These are phyloP conservation scores for Akabosia matsudoensis DNA, from an alignment of 1,140 invertebrate genomes.

Conservation along the genomic window DNA sequence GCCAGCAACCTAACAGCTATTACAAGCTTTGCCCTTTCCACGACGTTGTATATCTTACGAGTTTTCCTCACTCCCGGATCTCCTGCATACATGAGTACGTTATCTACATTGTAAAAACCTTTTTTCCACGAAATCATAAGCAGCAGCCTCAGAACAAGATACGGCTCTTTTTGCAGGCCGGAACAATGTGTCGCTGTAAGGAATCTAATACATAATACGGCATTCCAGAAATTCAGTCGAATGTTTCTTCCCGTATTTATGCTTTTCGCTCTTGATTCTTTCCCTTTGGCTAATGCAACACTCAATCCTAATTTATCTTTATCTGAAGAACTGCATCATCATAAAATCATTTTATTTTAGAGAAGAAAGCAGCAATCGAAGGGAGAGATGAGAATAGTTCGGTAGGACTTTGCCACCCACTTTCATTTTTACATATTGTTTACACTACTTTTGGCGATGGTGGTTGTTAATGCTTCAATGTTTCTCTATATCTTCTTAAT, in stretches of 20 bases:
- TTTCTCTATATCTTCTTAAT: too few species aligned
- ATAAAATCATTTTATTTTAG: not conserved
- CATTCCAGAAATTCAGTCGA: too few species aligned
- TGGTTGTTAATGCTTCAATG: not conserved
- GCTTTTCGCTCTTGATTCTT: too few species aligned
- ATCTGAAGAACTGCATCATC: not conserved
- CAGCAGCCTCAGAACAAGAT: not conserved
- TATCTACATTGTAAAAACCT: not conserved
- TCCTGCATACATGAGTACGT: not conserved
- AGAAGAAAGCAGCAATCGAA: not conserved
- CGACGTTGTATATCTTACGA: not conserved
- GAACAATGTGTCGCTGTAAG: not conserved
- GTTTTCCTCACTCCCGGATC: not conserved
- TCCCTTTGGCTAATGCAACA: too few species aligned
- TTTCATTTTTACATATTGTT: slow-evolving; percentile 13
- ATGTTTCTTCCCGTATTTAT: too few species aligned
- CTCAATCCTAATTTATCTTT: too few species aligned
- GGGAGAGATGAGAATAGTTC: not conserved
- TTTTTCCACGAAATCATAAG: not conserved
- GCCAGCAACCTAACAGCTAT: not conserved
- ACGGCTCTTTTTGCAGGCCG: slow-evolving; percentile 8
- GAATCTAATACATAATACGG: not conserved
- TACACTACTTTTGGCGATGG: slow-evolving; percentile 2
- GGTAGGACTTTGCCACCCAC: not conserved
- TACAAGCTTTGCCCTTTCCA: not conserved